Conservation (phyloP, 2,797 vertebrate species). For the Amblyopsis hoosieri region DNA sequence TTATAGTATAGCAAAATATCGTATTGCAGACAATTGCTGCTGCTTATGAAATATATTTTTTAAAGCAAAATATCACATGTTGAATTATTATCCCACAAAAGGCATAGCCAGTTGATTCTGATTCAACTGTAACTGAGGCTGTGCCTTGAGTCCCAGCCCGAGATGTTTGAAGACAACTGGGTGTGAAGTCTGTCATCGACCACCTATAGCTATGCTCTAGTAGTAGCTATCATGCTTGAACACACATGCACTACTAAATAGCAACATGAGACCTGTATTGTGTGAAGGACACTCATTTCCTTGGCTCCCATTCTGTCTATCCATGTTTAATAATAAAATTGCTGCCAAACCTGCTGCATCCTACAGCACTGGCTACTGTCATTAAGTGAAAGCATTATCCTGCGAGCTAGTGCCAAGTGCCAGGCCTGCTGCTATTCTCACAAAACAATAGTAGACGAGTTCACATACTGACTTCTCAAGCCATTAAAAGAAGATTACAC, state of each 20-base stretch:
- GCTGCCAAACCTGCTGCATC: conserved; percentile 19
- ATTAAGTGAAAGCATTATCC: conserved; percentile 29
- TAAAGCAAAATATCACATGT: background rate
- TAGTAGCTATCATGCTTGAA: conserved; percentile 32
- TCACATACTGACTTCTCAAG: too few relatives aligned
- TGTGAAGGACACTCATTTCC: conserved; percentile 22
- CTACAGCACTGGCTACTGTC: conserved; percentile 15
- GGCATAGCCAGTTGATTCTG: background rate
- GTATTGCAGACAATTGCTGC: background rate
- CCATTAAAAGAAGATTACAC: too few relatives aligned
- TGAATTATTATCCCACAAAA: background rate
- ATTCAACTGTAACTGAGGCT: too few relatives aligned
- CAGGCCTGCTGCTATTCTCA: too few relatives aligned
- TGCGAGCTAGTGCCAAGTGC: background rate
- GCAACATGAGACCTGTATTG: conserved; percentile 25
- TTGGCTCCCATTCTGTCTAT: conserved; percentile 37
- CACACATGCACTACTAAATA: conserved; percentile 30
- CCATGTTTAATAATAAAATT: conserved; percentile 45
- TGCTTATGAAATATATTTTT: background rate
- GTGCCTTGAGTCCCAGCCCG: conserved; percentile 45
- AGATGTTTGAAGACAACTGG: conserved; percentile 27
- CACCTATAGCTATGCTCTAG: conserved; percentile 19
- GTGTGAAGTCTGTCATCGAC: too few relatives aligned
- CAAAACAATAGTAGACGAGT: too few relatives aligned
- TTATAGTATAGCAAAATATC: too few relatives aligned